Evolutionary conservation across 2,888 invertebrate genomes (phyloP).

Genomic region (Hydroisotoma schaefferi): DNA sequence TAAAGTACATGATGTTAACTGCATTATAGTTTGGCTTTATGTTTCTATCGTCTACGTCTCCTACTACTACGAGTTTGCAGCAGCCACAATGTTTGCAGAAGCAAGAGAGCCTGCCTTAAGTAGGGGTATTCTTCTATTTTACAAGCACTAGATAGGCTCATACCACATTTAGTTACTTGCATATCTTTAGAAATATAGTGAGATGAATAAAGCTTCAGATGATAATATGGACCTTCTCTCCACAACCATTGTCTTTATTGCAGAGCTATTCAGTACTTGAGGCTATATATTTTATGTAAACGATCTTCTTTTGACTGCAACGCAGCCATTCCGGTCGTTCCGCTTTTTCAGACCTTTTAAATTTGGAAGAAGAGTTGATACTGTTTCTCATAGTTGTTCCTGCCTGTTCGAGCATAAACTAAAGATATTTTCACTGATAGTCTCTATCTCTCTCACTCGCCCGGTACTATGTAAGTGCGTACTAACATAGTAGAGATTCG

Average conservation of each 20-base stretch:
- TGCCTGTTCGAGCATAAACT: slow-evolving; percentile 4
- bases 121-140: no score
- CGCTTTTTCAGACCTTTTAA: slow-evolving; percentile 6
- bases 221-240: slow-evolving; percentile 12
- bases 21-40: no score
- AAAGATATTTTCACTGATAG: slow-evolving; percentile 6
- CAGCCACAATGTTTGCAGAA: no score
- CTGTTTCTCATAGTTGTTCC: slow-evolving; percentile 11
- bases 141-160: no score
- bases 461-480: not conserved
- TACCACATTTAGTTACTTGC: no score
- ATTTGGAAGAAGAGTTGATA: slow-evolving; percentile 3
- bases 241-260: slow-evolving; percentile 18
- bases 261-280: slow-evolving; percentile 10
- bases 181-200: no score
- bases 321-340: slow-evolving; percentile 10
- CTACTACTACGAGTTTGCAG: no score
- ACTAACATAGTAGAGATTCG: not conserved
- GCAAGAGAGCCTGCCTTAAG: no score
- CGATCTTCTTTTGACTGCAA: slow-evolving; percentile 12
- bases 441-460: slow-evolving; percentile 3
- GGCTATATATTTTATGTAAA: slow-evolving; percentile 17
- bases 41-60: no score
- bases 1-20: not conserved
- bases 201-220: no score